Evolutionary conservation across 2,888 invertebrate species (phyloP), one percentile per base, ranked within the genome.

Genomic region (Lochmaea crataegi): DNA sequence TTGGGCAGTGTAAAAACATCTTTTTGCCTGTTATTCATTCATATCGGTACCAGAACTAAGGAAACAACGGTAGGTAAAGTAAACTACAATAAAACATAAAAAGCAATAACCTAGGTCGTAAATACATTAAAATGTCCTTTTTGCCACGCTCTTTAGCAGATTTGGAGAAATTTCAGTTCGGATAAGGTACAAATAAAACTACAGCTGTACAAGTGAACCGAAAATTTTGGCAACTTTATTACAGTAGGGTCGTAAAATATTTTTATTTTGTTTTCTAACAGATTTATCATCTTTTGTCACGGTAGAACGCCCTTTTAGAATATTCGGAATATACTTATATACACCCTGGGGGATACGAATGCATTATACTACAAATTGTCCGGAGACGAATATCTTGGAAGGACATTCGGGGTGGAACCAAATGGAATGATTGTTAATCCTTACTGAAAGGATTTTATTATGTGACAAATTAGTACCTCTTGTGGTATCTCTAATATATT

Each of bases 201-300:
- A 76, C 76, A 76, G 76, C 74, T 73, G 76, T 75, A 73, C 65
- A 71, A 67, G 60, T 41, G 67, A 45, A 68, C 72, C 53, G 69
- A 72, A 71, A 68, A 68, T 75, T 70, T 76, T 72, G 76, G 71
- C 72, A 75, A 75, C 74, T 77, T 77, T 76, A 76, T 76, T 77
- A 74, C 72, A 66, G 60, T 58, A 60, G 56, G 68, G 71, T 70
- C 68, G 73, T 75, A 74, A 72, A 75, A 72, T 70, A 71, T 77
- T 75, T 72, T 76, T 75, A 76, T 75, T 74, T 73, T 73, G 75
- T 74, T 75, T 73, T 72, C 71, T 57, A 72, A 68, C 66, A 74
- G 76, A 78, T 78, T 78, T 78, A 78, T 78, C 76, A 72, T 76
- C 76, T 75, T 78, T 78, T 75, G 77, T 74, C 75, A 73, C 71